Conservation (phyloP, 2,888 invertebrate genomes). For the Tortricodes alternella region DNA sequence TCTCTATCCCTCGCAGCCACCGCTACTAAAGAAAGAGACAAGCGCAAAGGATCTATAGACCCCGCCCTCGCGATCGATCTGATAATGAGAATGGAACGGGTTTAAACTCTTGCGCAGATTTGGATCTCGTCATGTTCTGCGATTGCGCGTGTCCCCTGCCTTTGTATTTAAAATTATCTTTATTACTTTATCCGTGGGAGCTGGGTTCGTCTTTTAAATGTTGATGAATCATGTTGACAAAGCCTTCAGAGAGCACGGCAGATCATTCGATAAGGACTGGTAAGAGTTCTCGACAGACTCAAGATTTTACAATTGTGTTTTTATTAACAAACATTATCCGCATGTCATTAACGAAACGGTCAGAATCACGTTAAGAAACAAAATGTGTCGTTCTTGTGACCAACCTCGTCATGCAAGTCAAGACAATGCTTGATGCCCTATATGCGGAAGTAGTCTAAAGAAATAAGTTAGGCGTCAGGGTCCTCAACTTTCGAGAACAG, state of each 20-base stretch:
- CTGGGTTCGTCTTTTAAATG: constrained; percentile 7
- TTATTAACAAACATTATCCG: too few relatives aligned
- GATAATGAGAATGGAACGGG: constrained; percentile 29
- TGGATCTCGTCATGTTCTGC: constrained; percentile 29
- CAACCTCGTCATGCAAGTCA: too few relatives aligned
- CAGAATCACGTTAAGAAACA: too few relatives aligned
- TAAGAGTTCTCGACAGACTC: too few relatives aligned
- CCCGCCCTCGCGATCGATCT: constrained; percentile 34
- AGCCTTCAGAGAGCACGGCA: neutral
- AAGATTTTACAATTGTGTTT: too few relatives aligned
- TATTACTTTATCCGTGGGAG: constrained; percentile 29
- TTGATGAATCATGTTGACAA: constrained; percentile 20
- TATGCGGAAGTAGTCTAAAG: too few relatives aligned
- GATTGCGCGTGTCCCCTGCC: constrained; percentile 22
- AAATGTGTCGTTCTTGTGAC: too few relatives aligned
- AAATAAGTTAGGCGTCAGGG: too few relatives aligned
- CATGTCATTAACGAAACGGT: too few relatives aligned
- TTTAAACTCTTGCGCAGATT: constrained; percentile 26
- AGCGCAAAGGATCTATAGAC: constrained; percentile 24
- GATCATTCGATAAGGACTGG: neutral
- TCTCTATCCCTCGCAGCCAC: constrained; percentile 2
- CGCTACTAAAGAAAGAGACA: neutral
- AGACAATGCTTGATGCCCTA: too few relatives aligned
- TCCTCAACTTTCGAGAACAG: too few relatives aligned
- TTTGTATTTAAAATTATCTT: constrained; percentile 32